Percentiles rank a stretch among this genome's conserved stretches.
These are phyloP conservation scores for Chelon labrosus DNA, from an alignment of 2,797 vertebrate genomes.

Conservation along the genomic window DNA sequence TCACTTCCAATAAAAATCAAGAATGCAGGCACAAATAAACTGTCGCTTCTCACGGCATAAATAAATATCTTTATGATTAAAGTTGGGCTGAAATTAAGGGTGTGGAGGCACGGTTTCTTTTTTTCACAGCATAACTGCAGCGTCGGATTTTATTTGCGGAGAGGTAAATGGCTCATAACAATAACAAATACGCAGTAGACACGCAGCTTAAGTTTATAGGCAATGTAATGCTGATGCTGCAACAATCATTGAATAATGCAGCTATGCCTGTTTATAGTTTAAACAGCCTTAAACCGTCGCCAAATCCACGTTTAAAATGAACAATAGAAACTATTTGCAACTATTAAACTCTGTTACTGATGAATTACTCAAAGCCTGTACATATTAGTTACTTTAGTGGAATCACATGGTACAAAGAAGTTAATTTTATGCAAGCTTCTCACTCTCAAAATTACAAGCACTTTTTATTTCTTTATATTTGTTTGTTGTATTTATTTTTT, in stretches of 20 bases:
- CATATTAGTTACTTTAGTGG: too few species aligned
- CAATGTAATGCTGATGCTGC: not conserved
- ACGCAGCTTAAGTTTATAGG: too few species aligned
- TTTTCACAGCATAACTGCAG: not conserved
- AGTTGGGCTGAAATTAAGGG: not conserved
- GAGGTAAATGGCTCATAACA: not conserved
- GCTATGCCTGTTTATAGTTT: too few species aligned
- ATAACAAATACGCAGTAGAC: too few species aligned
- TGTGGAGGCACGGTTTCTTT: not conserved
- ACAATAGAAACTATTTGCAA: not conserved
- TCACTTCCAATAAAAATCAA: not conserved
- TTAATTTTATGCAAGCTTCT: not conserved
- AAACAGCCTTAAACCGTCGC: too few species aligned
- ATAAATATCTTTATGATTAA: rapidly evolving
- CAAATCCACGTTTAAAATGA: too few species aligned
- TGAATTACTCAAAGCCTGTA: too few species aligned
- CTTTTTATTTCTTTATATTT: not conserved
- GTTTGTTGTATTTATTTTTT: not conserved
- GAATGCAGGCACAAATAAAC: not conserved
- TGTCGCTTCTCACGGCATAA: not conserved
- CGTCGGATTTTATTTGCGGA: not conserved
- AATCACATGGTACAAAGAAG: not conserved
- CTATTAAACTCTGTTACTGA: not conserved
- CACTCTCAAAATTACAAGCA: not conserved
- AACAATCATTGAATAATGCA: too few species aligned